Evolutionary conservation across 2,797 vertebrate species (phyloP).

Genomic region (Squalus acanthias): DNA sequence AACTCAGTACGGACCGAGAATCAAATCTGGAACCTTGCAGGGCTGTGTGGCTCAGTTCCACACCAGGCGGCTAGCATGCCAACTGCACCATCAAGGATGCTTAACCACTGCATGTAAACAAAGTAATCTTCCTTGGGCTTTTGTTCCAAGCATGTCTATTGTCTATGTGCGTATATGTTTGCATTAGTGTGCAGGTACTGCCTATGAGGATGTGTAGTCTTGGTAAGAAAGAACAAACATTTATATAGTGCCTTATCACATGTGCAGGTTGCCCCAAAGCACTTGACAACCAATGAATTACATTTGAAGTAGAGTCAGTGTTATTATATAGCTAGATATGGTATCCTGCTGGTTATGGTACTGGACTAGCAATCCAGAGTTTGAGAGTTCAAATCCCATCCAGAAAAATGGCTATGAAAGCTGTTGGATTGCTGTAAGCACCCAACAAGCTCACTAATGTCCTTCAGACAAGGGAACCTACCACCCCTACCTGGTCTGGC

Average conservation of each 20-base stretch:
- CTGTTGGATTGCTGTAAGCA: not conserved
- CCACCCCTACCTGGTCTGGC: not conserved
- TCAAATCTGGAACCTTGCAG: not conserved
- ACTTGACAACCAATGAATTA: not conserved
- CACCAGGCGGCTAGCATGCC: not conserved
- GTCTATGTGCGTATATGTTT: not conserved
- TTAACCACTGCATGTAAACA: not conserved
- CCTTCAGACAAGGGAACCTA: not conserved
- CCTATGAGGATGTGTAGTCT: not conserved
- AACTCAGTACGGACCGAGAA: not conserved
- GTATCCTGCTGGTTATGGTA: not conserved
- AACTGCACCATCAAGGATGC: not conserved
- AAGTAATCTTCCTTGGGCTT: not conserved
- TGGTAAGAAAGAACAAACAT: not conserved
- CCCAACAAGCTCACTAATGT: not conserved
- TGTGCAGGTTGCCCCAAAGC: not conserved
- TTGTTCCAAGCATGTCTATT: not conserved
- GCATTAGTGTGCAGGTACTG: not conserved
- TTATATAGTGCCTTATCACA: not conserved
- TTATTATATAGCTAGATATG: not conserved
- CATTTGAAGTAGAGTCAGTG: not conserved
- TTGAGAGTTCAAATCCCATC: not conserved
- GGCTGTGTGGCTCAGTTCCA: not conserved
- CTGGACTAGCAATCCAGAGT: not conserved
- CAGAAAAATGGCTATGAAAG: not conserved